Base-by-base conservation (phyloP, 2,888 invertebrate genomes). In the Drosophila koepferae region DNA sequence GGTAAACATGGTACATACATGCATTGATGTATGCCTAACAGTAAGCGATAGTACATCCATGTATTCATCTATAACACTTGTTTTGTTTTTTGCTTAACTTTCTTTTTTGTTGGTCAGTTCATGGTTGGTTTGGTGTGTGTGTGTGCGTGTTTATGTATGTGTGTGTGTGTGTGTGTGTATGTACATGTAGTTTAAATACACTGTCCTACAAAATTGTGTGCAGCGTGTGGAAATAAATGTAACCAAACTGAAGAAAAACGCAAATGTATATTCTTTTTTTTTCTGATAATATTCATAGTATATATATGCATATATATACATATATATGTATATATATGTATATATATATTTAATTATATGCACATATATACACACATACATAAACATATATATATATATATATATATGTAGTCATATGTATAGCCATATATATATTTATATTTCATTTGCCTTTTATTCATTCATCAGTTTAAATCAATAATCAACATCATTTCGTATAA, bases 401-500 rank as follows among this genome's bases (percentile, higher is more conserved):
- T 8, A n/a, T 58, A 36, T 28, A 73, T 87, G 68, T 80, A 67
- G 77, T 60, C 71, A 75, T 80, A 73, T 87, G 16, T 59, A 38
- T 28, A 73, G 77, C 72, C 77, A 69, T 82, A 63, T 77, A 74
- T 87, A 72, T 79, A 69, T 82, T 60, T 73, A 75, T 81, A 72
- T 87, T 80, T 88, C 72, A 65, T 84, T 81, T 74, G 66, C 75
- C 75, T 85, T 85, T 83, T 85, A 75, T 86, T 86, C 72, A 77
- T 73, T 81, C 74, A 72, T 69, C 86, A 80, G 81, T 81, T 82
- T 84, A 86, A 87, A 88, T 87, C 80, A 88, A 88, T 87, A 90
- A 89, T 90, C 90, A 89, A 90, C 90, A 90, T 90, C 82, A 72
- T 81, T 83, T 86, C 70, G 86, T 86, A 90, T 90, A 88, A 78